phyloP scores from a whole-genome alignment of 2,797 vertebrate genomes.

The Tarsius wallacei region DNA sequence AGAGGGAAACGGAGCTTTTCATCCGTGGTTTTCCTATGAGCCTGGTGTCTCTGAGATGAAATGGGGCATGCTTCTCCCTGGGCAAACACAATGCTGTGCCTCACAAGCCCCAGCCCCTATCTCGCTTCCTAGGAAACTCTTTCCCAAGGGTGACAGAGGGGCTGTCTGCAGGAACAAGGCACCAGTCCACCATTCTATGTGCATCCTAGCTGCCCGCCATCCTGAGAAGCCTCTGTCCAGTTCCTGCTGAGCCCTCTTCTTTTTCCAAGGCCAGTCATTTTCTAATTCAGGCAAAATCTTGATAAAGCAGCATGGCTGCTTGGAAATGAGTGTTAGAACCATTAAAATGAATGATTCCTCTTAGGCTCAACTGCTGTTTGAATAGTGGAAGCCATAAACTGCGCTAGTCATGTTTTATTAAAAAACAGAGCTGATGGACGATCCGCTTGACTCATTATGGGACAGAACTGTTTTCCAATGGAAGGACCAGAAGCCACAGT shows the following conservation, averaged over 20 bases:
- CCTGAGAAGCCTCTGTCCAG: background rate
- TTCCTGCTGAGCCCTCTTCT: background rate
- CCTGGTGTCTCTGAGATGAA: slow-evolving; percentile 9
- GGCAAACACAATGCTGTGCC: background rate
- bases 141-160: background rate
- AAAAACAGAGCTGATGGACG: slow-evolving; percentile 73
- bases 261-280: slow-evolving; percentile 29
- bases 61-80: background rate
- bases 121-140: background rate
- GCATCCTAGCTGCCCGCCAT: background rate
- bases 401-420: slow-evolving; percentile 81
- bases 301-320: slow-evolving; percentile 62
- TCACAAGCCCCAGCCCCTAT: background rate
- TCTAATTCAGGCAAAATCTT: slow-evolving; percentile 66
- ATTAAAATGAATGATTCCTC: slow-evolving; percentile 77
- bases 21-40: background rate
- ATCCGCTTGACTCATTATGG: slow-evolving; percentile 71
- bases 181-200: background rate
- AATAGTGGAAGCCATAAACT: slow-evolving; percentile 78
- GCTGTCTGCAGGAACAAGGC: background rate
- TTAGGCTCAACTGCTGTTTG: slow-evolving; percentile 79
- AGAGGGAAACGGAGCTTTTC: background rate
- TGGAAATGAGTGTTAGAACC: slow-evolving; percentile 66
- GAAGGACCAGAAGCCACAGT: slow-evolving; percentile 49
- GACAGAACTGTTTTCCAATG: slow-evolving; percentile 64